These are phyloP conservation scores for Procavia capensis DNA, from an alignment of 2,113 vertebrate genomes.

Conservation along the genomic window DNA sequence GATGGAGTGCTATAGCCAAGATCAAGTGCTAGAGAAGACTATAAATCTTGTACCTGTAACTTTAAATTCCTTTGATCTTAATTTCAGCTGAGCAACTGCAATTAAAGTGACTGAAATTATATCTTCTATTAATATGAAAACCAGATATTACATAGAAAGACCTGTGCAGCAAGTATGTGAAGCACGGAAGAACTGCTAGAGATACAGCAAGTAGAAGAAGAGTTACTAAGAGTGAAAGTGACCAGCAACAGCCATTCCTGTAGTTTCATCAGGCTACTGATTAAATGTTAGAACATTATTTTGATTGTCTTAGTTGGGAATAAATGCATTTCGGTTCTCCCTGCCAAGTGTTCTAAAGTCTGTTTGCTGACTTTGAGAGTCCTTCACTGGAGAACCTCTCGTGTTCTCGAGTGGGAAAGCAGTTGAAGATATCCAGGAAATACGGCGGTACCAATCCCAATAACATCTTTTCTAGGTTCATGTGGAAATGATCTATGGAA, in stretches of 20 bases:
- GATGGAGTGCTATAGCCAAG: neutral
- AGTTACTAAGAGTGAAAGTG: neutral
- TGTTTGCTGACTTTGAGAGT: neutral
- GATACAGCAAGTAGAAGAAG: neutral
- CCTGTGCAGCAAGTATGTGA: neutral
- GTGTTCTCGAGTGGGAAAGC: neutral
- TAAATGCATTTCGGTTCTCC: conserved; percentile 11
- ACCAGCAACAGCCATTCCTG: neutral
- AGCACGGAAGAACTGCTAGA: neutral
- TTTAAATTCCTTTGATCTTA: conserved; percentile 21
- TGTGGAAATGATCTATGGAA: neutral
- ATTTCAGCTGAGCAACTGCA: neutral
- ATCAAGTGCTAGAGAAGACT: neutral
- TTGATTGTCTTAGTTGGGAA: neutral
- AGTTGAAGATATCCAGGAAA: neutral
- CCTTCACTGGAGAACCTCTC: neutral
- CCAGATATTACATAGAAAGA: neutral
- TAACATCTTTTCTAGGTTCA: neutral
- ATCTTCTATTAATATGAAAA: conserved; percentile 34
- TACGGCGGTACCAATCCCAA: neutral
- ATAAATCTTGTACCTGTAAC: conserved; percentile 19
- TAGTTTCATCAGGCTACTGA: neutral
- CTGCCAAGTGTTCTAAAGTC: neutral
- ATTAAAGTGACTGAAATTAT: conserved; percentile 14
- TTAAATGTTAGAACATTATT: neutral